These are phyloP conservation scores for Protula sp. DNA, from an alignment of 2,888 invertebrate genomes.

Conservation along the genomic window DNA sequence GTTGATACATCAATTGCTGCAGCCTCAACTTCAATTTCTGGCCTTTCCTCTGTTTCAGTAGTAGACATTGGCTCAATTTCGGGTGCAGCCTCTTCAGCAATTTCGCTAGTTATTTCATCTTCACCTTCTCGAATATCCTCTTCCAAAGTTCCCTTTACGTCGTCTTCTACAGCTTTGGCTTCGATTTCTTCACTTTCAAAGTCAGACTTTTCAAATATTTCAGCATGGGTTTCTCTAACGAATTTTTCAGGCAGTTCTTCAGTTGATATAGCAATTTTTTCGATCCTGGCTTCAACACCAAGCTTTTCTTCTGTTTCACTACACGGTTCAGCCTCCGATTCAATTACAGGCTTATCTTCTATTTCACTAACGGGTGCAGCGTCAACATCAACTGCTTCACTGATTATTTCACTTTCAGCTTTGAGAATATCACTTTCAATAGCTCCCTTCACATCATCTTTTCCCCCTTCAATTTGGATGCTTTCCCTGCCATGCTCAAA, in stretches of 20 bases:
- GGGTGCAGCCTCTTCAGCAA: not conserved
- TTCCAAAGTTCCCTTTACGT: not conserved
- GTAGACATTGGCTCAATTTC: not conserved
- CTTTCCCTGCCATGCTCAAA: too few species aligned
- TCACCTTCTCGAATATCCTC: not conserved
- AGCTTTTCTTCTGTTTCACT: not conserved
- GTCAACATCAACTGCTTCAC: not conserved
- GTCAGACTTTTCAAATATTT: not conserved
- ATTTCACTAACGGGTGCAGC: not conserved
- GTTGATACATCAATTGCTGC: not conserved
- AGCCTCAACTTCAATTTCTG: not conserved
- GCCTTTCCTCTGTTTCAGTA: not conserved
- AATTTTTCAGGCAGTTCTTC: not conserved
- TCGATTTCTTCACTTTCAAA: not conserved
- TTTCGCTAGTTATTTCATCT: not conserved
- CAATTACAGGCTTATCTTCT: too few species aligned
- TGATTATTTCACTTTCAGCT: not conserved
- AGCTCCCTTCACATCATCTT: too few species aligned
- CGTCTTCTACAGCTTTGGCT: not conserved
- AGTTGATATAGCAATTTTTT: not conserved
- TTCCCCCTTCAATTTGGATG: too few species aligned
- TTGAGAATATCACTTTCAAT: not conserved
- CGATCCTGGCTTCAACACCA: not conserved
- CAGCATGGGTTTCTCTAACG: not conserved
- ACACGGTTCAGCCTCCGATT: not conserved